These are phyloP conservation scores for Drosophila limbata DNA, from an alignment of 2,888 invertebrate genomes.

Conservation along the genomic window DNA sequence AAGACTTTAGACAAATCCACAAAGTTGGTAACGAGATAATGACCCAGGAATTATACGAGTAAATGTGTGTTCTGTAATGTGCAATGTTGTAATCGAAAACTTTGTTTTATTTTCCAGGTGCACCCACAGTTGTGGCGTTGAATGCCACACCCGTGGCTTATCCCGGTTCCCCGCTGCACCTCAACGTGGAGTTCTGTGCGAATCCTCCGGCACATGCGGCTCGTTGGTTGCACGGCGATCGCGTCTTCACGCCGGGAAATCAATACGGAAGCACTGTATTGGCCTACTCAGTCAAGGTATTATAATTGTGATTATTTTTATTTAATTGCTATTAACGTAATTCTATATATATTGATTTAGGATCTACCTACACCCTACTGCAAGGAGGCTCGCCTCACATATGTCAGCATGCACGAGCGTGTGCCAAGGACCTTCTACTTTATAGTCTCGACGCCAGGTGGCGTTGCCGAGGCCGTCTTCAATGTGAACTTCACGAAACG, in stretches of 20 bases:
- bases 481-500: constrained; percentile 85
- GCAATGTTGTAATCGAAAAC: constrained; percentile 6
- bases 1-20: constrained; percentile 3
- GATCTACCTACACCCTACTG: constrained; percentile 85
- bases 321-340: neutral
- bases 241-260: constrained; percentile 85
- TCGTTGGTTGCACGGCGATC: constrained; percentile 85
- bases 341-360: constrained; percentile 50
- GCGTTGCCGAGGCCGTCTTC: constrained; percentile 85
- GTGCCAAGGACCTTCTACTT: constrained; percentile 85
- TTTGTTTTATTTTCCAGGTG: constrained; percentile 86
- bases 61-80: neutral
- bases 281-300: constrained; percentile 85
- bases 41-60: constrained; percentile 3
- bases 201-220: constrained; percentile 88
- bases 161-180: constrained; percentile 89
- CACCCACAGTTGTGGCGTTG: constrained; percentile 88
- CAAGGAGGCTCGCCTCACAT: constrained; percentile 85
- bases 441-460: constrained; percentile 85
- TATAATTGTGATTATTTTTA: accelerated
- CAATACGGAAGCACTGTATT: constrained; percentile 85
- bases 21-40: constrained; percentile 29
- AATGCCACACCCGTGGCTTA: constrained; percentile 89
- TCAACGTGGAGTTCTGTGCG: constrained; percentile 91
- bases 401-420: constrained; percentile 85